A percentile compares a stretch with the other conserved stretches of the same genome.
These are phyloP conservation scores for Bradypus variegatus DNA, from an alignment of 2,797 vertebrate genomes.

Conservation along the genomic window DNA sequence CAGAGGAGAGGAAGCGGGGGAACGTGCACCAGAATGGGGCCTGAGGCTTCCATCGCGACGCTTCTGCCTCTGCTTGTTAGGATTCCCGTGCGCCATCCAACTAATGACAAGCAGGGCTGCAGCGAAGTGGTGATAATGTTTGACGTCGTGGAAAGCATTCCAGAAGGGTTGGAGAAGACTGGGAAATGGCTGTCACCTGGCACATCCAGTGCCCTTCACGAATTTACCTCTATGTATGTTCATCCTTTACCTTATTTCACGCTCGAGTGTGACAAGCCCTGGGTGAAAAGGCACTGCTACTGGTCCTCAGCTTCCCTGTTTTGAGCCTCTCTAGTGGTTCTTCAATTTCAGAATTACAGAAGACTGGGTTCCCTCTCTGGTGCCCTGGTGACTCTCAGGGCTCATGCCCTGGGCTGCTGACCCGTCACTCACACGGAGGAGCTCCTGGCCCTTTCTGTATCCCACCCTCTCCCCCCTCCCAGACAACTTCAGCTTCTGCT, in stretches of 20 bases:
- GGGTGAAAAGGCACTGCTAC: fast-evolving
- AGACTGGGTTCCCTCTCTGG: not conserved
- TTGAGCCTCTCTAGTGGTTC: not conserved
- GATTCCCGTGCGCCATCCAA: fast-evolving
- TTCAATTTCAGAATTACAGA: not conserved
- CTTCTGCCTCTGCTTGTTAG: not conserved
- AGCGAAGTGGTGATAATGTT: not conserved
- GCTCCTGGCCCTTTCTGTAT: not conserved
- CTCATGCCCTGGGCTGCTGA: not conserved
- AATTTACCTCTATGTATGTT: too few relatives aligned
- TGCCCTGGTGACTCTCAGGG: not conserved
- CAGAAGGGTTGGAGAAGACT: fast-evolving
- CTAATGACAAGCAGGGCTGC: not conserved
- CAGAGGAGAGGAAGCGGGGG: fast-evolving
- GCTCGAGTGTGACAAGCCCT: not conserved
- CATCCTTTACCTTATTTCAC: not conserved
- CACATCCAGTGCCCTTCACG: too few relatives aligned
- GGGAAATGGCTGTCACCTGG: not conserved
- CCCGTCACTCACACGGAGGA: not conserved
- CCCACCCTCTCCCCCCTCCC: too few relatives aligned
- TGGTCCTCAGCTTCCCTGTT: not conserved
- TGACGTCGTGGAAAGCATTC: too few relatives aligned
- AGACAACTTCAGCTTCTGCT: not conserved
- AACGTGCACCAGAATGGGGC: not conserved
- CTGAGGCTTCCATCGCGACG: not conserved